A percentile compares a stretch with the other conserved stretches of the same genome.
Conservation (phyloP, 37 sponge, comb jelly and placozoan genomes). For the Diacarnus erythraeanus region DNA sequence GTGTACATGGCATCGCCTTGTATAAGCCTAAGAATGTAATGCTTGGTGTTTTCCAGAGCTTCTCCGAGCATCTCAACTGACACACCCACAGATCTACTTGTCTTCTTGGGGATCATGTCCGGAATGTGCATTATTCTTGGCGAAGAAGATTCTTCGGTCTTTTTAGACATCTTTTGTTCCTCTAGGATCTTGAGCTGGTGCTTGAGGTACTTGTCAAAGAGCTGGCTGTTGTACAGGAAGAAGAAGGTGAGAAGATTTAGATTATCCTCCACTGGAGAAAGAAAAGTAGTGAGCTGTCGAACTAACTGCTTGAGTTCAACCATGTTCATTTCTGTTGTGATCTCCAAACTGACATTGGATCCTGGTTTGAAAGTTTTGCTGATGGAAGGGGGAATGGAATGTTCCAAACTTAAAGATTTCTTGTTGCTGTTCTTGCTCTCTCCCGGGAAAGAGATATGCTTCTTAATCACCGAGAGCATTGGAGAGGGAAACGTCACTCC, state of each 20-base stretch:
- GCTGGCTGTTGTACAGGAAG: conserved; percentile 50
- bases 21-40: conserved; percentile 37
- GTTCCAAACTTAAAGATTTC: not conserved
- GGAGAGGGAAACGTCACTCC: conserved; percentile 21
- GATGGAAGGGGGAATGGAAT: conserved; percentile 7
- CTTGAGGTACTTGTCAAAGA: conserved; percentile 66
- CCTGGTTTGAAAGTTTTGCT: conserved; percentile 30
- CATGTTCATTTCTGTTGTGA: conserved; percentile 11
- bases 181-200: conserved; percentile 34
- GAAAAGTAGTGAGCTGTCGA: conserved; percentile 6
- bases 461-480: conserved; percentile 7
- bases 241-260: conserved; percentile 62
- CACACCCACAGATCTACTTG: not conserved
- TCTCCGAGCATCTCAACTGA: conserved; percentile 8
- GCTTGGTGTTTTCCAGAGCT: conserved; percentile 41
- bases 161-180: not conserved
- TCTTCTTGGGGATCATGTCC: not conserved
- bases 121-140: conserved; percentile 1
- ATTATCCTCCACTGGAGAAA: conserved; percentile 31
- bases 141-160: not conserved
- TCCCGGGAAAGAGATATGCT: conserved; percentile 34
- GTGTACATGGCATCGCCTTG: conserved; percentile 58
- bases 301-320: conserved; percentile 22
- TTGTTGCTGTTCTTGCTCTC: not conserved
- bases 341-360: conserved; percentile 12